A percentile compares a stretch with the other conserved stretches of the same genome.
phyloP scores from a whole-genome alignment of 2,888 invertebrate genomes.

The Lasioglossum morio region DNA sequence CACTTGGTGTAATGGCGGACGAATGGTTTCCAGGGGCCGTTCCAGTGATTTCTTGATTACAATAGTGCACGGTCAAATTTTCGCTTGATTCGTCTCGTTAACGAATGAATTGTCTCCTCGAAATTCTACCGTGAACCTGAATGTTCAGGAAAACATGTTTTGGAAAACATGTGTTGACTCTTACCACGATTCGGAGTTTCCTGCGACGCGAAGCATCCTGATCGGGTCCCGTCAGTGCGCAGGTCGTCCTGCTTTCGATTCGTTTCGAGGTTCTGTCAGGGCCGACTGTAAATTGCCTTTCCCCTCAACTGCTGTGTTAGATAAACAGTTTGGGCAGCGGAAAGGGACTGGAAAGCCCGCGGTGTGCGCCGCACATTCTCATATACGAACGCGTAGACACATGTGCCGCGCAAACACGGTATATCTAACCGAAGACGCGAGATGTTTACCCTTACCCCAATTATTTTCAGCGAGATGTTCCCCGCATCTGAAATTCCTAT shows the following conservation, averaged over 20 bases:
- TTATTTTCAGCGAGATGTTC: constrained; percentile 46
- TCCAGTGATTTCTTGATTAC: neutral
- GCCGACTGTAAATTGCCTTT: constrained; percentile 56
- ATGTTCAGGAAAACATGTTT: neutral
- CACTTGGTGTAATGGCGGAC: neutral
- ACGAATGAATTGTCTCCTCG: neutral
- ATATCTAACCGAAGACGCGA: constrained; percentile 42
- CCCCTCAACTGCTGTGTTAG: constrained; percentile 55
- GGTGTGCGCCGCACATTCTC: neutral
- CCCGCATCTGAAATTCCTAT: constrained; percentile 35
- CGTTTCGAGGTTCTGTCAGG: constrained; percentile 55
- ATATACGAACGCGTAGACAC: constrained; percentile 24
- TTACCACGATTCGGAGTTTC: neutral
- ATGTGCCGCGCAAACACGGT: constrained; percentile 30
- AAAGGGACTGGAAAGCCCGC: constrained; percentile 23
- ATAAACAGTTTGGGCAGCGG: constrained; percentile 61
- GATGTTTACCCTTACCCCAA: constrained; percentile 49
- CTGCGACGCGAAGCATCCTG: neutral
- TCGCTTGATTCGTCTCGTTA: neutral
- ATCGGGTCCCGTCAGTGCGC: neutral
- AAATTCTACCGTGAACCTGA: neutral
- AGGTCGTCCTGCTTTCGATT: constrained; percentile 35
- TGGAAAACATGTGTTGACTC: neutral
- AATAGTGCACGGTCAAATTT: neutral
- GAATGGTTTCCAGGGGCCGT: neutral